Conservation (phyloP, 2,888 invertebrate species). For the Microctonus aethiopoides region DNA sequence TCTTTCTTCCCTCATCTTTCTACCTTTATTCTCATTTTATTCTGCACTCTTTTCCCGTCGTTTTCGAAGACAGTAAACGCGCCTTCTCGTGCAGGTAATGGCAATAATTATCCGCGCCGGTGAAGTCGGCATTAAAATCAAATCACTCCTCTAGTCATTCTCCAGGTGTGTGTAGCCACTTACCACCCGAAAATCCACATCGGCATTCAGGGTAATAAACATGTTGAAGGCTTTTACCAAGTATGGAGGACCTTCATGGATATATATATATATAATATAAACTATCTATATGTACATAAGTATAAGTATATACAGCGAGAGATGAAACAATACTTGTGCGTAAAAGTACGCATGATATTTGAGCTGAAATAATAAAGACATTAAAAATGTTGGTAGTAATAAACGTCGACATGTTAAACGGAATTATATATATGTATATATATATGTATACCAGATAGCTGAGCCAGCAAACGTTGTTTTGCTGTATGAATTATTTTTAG, state of each 20-base stretch:
- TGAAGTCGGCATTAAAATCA: constrained; percentile 60
- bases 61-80: constrained; percentile 54
- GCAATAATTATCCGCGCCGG: constrained; percentile 59
- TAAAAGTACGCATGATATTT: neutral
- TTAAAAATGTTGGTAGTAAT: neutral
- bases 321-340: constrained; percentile 9
- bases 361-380: neutral
- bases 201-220: constrained; percentile 30
- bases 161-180: constrained; percentile 27
- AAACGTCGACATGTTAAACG: neutral
- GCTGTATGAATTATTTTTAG: too few relatives aligned
- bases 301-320: neutral
- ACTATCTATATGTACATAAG: neutral
- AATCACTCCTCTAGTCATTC: constrained; percentile 47
- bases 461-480: too few relatives aligned
- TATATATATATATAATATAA: constrained; percentile 1
- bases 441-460: too few relatives aligned
- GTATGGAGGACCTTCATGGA: constrained; percentile 6
- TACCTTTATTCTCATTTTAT: constrained; percentile 25
- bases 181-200: constrained; percentile 28
- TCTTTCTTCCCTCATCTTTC: constrained; percentile 18
- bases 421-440: neutral
- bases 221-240: constrained; percentile 24
- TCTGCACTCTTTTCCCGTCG: constrained; percentile 17
- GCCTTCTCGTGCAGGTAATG: constrained; percentile 61